A percentile compares a stretch with the other conserved stretches of the same genome.
phyloP scores from a whole-genome alignment of 2,797 vertebrate genomes.

The Scolopax rusticola region DNA sequence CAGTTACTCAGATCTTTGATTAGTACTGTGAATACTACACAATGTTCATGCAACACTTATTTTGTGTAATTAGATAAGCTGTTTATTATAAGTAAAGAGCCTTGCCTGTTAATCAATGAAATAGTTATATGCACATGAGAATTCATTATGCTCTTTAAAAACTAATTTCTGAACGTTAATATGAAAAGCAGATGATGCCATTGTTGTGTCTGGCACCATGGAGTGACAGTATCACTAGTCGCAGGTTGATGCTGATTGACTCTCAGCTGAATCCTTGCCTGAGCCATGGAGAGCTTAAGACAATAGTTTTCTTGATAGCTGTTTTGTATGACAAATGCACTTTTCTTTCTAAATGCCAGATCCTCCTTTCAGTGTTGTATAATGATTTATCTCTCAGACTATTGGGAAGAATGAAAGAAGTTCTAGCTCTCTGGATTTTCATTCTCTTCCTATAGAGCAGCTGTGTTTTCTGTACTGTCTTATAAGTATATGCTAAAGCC shows the following conservation, averaged over 20 bases:
- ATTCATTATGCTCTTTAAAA: constrained; percentile 37
- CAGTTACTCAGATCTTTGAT: background rate
- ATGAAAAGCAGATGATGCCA: constrained; percentile 60
- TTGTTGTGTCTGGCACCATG: constrained; percentile 66
- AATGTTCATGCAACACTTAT: background rate
- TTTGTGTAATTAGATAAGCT: constrained; percentile 24
- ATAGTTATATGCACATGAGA: constrained; percentile 33
- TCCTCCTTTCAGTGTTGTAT: constrained; percentile 58
- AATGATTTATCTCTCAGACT: constrained; percentile 50
- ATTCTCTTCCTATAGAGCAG: constrained; percentile 36
- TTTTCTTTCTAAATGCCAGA: constrained; percentile 66
- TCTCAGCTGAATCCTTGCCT: constrained; percentile 38
- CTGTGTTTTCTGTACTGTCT: constrained; percentile 30
- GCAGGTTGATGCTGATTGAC: constrained; percentile 73
- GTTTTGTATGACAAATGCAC: constrained; percentile 58
- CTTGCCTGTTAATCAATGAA: constrained; percentile 51
- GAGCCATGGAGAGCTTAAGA: constrained; percentile 20
- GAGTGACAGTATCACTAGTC: constrained; percentile 69
- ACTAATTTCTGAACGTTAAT: constrained; percentile 39
- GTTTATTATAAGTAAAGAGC: constrained; percentile 13
- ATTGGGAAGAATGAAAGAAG: constrained; percentile 53
- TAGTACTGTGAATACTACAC: background rate
- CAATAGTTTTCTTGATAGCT: constrained; percentile 72
- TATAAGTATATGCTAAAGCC: background rate
- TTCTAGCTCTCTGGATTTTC: constrained; percentile 22